Evolutionary conservation across 2,113 vertebrate species (phyloP).

Genomic region (Chrysochloris asiatica): DNA sequence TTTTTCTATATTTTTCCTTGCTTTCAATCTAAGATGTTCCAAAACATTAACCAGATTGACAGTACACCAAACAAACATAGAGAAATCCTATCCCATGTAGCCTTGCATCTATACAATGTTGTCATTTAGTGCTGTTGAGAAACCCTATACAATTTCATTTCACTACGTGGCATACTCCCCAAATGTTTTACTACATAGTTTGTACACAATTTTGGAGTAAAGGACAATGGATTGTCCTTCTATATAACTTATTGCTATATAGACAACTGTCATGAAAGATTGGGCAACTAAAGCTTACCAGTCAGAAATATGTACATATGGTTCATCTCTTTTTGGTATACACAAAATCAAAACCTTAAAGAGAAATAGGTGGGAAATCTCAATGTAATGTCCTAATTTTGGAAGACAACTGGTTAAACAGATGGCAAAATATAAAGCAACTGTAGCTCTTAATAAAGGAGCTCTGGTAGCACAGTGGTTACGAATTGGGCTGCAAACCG

Average conservation of each 20-base stretch:
- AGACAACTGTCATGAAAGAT: neutral
- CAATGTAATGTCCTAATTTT: neutral
- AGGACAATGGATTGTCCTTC: neutral
- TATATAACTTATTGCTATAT: neutral
- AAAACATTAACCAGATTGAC: neutral
- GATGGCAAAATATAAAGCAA: conserved; percentile 53
- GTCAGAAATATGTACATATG: neutral
- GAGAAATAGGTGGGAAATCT: conserved; percentile 30
- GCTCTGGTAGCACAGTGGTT: too few relatives aligned
- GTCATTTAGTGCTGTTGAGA: too few relatives aligned
- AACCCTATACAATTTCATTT: conserved; percentile 15
- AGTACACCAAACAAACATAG: neutral
- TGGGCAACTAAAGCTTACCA: neutral
- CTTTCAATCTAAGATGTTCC: conserved; percentile 28
- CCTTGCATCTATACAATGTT: neutral
- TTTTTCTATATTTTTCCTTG: neutral
- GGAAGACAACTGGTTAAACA: conserved; percentile 65
- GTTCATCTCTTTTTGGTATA: neutral
- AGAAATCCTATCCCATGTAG: neutral
- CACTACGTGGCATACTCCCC: neutral
- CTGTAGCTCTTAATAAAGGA: conserved; percentile 57
- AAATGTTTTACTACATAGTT: neutral
- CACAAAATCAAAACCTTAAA: conserved; percentile 64
- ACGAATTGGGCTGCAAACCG: too few relatives aligned
- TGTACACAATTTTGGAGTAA: neutral